Conservation (phyloP, 1,140 invertebrate species). For the Latrodectus geometricus region DNA sequence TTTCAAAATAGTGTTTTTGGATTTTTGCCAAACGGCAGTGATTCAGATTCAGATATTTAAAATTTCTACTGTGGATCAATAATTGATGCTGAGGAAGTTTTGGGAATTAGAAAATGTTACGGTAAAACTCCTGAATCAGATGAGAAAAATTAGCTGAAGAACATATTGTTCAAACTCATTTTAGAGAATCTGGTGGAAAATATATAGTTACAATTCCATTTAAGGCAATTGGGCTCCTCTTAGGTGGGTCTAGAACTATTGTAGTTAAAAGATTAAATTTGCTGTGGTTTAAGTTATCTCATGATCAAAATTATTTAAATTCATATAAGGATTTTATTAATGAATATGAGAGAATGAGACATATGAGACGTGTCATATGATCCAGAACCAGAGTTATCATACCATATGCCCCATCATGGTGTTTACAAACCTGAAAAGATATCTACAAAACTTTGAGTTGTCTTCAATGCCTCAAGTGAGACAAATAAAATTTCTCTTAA, state of each 20-base stretch:
- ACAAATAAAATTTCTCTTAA: no score
- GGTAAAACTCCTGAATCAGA: no score
- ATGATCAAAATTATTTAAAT: background rate
- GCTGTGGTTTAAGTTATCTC: background rate
- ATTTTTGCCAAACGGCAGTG: no score
- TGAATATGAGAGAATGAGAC: background rate
- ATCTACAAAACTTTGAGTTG: background rate
- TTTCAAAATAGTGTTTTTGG: no score
- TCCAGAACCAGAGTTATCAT: background rate
- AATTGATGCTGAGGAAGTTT: no score
- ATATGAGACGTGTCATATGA: background rate
- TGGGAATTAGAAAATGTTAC: no score
- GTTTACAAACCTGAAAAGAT: conserved; percentile 11
- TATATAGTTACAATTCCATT: background rate
- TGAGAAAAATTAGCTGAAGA: no score
- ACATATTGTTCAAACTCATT: background rate
- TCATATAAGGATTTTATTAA: conserved; percentile 5
- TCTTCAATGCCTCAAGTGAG: conserved; percentile 6
- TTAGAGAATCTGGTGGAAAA: background rate
- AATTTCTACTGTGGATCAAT: no score
- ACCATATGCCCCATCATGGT: conserved; percentile 12
- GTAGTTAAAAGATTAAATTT: background rate
- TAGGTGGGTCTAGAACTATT: background rate
- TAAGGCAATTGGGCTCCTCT: background rate
- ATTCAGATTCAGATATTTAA: no score